Conservation (phyloP, 2,113 vertebrate genomes). For the Anguilla japonica region DNA sequence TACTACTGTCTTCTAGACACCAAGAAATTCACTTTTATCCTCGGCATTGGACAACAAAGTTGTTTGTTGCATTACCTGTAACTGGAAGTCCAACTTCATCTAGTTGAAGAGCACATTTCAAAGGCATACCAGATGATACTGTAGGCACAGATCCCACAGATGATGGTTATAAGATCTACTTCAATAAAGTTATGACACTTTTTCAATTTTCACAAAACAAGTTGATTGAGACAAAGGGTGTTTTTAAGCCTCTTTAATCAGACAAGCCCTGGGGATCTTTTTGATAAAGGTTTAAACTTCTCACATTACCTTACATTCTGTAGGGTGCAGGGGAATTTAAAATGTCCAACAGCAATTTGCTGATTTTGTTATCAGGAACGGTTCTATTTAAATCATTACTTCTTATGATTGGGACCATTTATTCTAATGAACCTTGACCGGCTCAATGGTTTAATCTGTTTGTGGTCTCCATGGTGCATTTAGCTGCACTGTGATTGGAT, state of each 20-base stretch:
- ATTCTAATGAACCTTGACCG: background rate
- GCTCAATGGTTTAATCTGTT: background rate
- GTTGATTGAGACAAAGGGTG: background rate
- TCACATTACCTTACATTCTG: background rate
- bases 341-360: background rate
- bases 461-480: background rate
- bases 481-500: background rate
- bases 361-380: background rate
- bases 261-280: background rate
- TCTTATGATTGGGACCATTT: background rate
- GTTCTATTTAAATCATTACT: slow-evolving; percentile 15
- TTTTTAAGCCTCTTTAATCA: background rate
- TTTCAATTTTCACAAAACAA: background rate
- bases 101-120: background rate
- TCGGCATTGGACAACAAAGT: background rate
- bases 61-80: no score
- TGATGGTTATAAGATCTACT: no score
- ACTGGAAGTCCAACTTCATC: background rate
- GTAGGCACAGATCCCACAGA: background rate
- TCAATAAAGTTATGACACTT: background rate
- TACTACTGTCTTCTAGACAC: background rate
- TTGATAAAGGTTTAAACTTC: background rate
- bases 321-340: background rate
- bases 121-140: background rate
- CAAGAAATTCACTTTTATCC: background rate